A percentile compares a stretch with the other conserved stretches of the same genome.
Conservation (phyloP, 2,888 invertebrate species). For the Perdita meconis region DNA sequence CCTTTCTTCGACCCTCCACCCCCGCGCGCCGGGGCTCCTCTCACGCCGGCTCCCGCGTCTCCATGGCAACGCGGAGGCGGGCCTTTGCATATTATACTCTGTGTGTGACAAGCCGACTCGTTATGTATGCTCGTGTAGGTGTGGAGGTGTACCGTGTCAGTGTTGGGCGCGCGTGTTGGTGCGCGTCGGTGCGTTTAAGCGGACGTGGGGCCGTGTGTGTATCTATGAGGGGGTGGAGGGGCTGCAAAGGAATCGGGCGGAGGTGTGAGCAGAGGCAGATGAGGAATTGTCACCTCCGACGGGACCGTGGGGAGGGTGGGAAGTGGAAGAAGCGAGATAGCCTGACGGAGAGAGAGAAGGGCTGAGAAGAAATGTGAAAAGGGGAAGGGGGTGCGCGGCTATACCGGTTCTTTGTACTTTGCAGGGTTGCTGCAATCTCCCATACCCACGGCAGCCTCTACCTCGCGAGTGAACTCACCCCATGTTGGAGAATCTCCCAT, state of each 20-base stretch:
- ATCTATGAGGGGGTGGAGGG: slow-evolving; percentile 70
- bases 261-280: slow-evolving; percentile 77
- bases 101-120: slow-evolving; percentile 82
- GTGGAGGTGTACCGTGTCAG: slow-evolving; percentile 47
- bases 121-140: slow-evolving; percentile 74
- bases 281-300: slow-evolving; percentile 81
- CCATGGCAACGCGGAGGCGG: slow-evolving; percentile 83
- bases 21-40: slow-evolving; percentile 75
- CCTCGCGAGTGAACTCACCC: slow-evolving; percentile 64
- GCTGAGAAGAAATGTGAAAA: slow-evolving; percentile 23
- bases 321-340: slow-evolving; percentile 47
- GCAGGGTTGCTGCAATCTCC: slow-evolving; percentile 72
- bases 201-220: slow-evolving; percentile 18
- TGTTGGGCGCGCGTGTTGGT: slow-evolving; percentile 20
- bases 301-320: slow-evolving; percentile 52
- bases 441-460: slow-evolving; percentile 65
- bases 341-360: slow-evolving; percentile 31
- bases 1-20: slow-evolving; percentile 51
- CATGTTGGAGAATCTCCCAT: slow-evolving; percentile 37
- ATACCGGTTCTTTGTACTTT: slow-evolving; percentile 77
- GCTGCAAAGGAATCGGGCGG: slow-evolving; percentile 77
- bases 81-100: slow-evolving; percentile 84
- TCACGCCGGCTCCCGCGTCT: slow-evolving; percentile 75
- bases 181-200: slow-evolving; percentile 33
- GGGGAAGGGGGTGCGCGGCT: slow-evolving; percentile 68